Evolutionary conservation across 1,140 invertebrate species (phyloP), one percentile per base, ranked within the genome.

Genomic region (Habropoda laboriosa): DNA sequence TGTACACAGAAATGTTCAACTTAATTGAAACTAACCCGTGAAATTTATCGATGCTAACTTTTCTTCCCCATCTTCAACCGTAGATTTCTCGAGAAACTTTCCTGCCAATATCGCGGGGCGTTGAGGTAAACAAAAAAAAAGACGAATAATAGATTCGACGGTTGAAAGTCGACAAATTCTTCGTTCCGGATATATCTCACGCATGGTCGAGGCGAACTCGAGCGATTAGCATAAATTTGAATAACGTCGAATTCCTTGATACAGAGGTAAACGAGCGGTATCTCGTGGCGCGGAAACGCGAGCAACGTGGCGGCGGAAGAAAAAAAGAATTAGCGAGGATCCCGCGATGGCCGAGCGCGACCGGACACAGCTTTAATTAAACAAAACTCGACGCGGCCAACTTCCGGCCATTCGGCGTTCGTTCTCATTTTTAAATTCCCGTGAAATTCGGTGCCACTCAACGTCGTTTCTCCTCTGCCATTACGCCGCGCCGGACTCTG

Each of bases 281-380:
- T 63, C 38, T 63, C 60, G 2, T 16, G n/a, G 3, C n/a, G 4
- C 38, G 18, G 38, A 49, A 35, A 67, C n/a, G 35, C 40, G 42
- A 30, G 16, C 18, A n/a, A 40, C 58, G 58, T 24, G 45, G 8
- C 18, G 0, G n/a, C n/a, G 18, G 32, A 74, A 64, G n/a, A n/a
- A n/a, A n/a, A n/a, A n/a, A n/a, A n/a, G 64, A 74, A 74, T 74
- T 74, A 64, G 45, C 58, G 51, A 16, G 10, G 16, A 51, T 32
- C 66, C 49, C 13, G 38, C 47, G 21, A 51, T 21, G 32, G 35
- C 10, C 0, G 51, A n/a, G n/a, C n/a, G 8, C 5, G 32, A 38
- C 18, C 18, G 10, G 60, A 12, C 16, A 8, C 42, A 8, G 32
- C 5, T 55, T 75, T 75, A 75, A 75, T 75, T 75, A 64, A 75